These are phyloP conservation scores for Festucalex cinctus DNA, from an alignment of 2,113 vertebrate species.

Conservation along the genomic window DNA sequence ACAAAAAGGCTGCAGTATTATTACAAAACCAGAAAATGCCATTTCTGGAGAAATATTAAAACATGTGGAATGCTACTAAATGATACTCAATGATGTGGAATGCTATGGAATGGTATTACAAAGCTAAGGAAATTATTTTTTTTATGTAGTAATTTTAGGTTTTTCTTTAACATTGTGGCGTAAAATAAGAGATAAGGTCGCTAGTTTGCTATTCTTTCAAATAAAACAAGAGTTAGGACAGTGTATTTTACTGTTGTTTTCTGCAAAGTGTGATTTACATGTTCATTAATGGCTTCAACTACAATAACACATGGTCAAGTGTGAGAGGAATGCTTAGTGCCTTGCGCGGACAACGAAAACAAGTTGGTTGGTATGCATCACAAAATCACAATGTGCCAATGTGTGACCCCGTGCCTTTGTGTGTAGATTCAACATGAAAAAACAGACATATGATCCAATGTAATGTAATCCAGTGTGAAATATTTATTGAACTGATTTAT, in stretches of 20 bases:
- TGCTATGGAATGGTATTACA: no score
- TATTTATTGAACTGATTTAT: not conserved
- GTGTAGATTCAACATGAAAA: constrained; percentile 13
- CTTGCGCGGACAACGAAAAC: constrained; percentile 32
- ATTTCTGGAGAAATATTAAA: no score
- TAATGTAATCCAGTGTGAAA: no score
- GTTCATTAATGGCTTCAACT: constrained; percentile 42
- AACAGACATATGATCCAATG: not conserved
- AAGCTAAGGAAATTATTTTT: no score
- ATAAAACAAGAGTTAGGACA: constrained; percentile 38
- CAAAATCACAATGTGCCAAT: constrained; percentile 16
- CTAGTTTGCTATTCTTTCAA: constrained; percentile 43
- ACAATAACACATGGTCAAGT: constrained; percentile 36
- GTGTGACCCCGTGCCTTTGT: constrained; percentile 30
- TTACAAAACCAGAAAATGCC: no score
- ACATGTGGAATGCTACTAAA: no score
- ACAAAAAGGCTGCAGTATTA: no score
- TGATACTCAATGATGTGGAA: not conserved
- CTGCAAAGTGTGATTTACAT: constrained; percentile 33
- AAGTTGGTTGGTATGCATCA: constrained; percentile 32
- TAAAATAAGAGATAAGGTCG: not conserved
- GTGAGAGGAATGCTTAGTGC: constrained; percentile 19
- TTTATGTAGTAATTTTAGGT: not conserved
- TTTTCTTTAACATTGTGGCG: constrained; percentile 7
- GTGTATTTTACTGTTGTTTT: constrained; percentile 14